These are phyloP conservation scores for Neolamprologus longior DNA, from an alignment of 2,113 vertebrate genomes.

Conservation along the genomic window DNA sequence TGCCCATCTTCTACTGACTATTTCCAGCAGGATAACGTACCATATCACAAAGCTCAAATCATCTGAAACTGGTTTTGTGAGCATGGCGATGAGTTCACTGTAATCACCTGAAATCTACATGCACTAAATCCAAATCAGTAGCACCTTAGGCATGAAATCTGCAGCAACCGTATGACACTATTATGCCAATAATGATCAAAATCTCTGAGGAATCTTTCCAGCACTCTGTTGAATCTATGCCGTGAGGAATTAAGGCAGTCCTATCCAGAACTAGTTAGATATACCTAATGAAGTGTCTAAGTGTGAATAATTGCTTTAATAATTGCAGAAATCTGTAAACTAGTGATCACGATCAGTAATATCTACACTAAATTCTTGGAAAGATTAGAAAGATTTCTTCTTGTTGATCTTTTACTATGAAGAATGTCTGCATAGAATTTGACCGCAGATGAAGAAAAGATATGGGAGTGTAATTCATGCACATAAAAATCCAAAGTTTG, in stretches of 20 bases:
- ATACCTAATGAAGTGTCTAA: not conserved
- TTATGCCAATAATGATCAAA: not conserved
- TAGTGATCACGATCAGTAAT: not conserved
- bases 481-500: not conserved
- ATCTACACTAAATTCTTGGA: not conserved
- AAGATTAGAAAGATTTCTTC: not conserved
- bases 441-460: not conserved
- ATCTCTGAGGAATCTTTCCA: not conserved
- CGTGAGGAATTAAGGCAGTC: not conserved
- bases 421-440: not conserved
- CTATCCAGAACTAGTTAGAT: not conserved
- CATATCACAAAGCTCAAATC: not conserved
- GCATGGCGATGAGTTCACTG: not conserved
- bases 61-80: not conserved
- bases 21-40: not conserved
- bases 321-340: not conserved
- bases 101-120: not conserved
- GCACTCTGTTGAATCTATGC: not conserved
- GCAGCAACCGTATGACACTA: not conserved
- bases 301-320: not conserved
- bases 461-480: not conserved
- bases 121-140: not conserved
- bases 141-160: not conserved
- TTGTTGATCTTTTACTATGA: not conserved
- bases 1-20: not conserved